phyloP scores from a whole-genome alignment of 1,140 invertebrate species.

The Pomacea maculata region DNA sequence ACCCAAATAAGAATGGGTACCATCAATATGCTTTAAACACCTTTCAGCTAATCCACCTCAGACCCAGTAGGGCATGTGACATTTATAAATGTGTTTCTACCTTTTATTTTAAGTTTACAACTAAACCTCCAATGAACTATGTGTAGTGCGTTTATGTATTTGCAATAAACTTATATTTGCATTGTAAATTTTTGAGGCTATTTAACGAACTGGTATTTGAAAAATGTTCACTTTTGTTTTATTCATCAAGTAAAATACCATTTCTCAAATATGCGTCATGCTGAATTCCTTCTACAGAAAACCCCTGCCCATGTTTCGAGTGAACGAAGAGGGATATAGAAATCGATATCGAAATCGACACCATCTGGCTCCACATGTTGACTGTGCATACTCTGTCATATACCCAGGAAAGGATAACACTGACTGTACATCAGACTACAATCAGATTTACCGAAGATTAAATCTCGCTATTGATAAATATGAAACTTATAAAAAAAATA shows the following conservation, averaged over 20 bases:
- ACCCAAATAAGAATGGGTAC: too few species aligned
- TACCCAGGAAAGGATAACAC: slow-evolving; percentile 55
- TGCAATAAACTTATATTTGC: too few species aligned
- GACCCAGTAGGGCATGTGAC: too few species aligned
- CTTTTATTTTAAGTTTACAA: too few species aligned
- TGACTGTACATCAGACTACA: slow-evolving; percentile 49
- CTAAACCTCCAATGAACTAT: too few species aligned
- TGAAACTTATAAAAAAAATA: slow-evolving; percentile 38
- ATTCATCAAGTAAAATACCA: slow-evolving; percentile 29
- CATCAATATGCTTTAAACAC: too few species aligned
- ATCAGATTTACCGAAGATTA: slow-evolving; percentile 48
- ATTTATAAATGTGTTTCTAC: too few species aligned
- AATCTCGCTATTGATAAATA: slow-evolving; percentile 50
- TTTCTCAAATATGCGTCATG: too few species aligned
- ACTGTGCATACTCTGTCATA: slow-evolving; percentile 47
- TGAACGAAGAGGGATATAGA: slow-evolving; percentile 55
- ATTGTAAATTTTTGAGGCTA: too few species aligned
- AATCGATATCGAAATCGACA: slow-evolving; percentile 55
- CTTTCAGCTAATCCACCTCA: too few species aligned
- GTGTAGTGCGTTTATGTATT: too few species aligned
- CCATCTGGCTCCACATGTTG: slow-evolving; percentile 51
- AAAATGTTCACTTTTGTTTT: neutral
- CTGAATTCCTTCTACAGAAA: slow-evolving; percentile 26
- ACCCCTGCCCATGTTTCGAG: slow-evolving; percentile 51
- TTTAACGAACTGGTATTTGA: too few species aligned